Conservation (phyloP, 1,140 invertebrate species). For the Euglossa dilemma region DNA sequence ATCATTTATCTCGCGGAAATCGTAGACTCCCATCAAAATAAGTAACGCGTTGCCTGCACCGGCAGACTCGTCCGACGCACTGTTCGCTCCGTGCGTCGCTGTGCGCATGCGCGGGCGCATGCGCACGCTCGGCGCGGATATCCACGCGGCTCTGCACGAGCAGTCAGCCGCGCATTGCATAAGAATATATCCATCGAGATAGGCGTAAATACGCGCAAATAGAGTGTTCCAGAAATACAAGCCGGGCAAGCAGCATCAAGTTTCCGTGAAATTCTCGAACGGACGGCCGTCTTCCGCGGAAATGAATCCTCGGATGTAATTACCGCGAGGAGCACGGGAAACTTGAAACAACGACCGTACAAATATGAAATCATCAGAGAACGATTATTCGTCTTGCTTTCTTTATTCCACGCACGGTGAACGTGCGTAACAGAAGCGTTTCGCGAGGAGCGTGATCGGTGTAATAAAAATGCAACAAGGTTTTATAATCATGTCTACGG, state of each 20-base stretch:
- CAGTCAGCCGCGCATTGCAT: background rate
- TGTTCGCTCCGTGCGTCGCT: background rate
- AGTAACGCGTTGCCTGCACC: slow-evolving; percentile 39
- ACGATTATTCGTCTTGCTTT: background rate
- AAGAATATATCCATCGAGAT: slow-evolving; percentile 26
- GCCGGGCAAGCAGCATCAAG: background rate
- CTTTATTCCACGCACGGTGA: background rate
- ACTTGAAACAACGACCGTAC: background rate
- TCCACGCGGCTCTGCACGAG: background rate
- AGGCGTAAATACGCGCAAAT: slow-evolving; percentile 24
- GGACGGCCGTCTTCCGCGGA: background rate
- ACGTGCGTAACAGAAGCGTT: background rate
- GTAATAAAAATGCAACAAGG: too few relatives aligned
- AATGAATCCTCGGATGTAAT: slow-evolving; percentile 17
- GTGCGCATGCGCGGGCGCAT: background rate
- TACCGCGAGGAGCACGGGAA: background rate
- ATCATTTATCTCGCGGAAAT: slow-evolving; percentile 70
- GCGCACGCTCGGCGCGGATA: background rate
- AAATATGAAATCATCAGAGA: background rate
- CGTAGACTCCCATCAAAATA: slow-evolving; percentile 68
- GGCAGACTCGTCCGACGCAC: background rate
- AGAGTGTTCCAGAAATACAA: slow-evolving; percentile 32
- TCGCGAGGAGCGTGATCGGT: background rate
- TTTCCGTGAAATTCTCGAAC: slow-evolving; percentile 8
- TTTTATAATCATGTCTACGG: too few relatives aligned